These are phyloP conservation scores for Gorsachius magnificus DNA, from an alignment of 2,797 vertebrate species.

Conservation along the genomic window DNA sequence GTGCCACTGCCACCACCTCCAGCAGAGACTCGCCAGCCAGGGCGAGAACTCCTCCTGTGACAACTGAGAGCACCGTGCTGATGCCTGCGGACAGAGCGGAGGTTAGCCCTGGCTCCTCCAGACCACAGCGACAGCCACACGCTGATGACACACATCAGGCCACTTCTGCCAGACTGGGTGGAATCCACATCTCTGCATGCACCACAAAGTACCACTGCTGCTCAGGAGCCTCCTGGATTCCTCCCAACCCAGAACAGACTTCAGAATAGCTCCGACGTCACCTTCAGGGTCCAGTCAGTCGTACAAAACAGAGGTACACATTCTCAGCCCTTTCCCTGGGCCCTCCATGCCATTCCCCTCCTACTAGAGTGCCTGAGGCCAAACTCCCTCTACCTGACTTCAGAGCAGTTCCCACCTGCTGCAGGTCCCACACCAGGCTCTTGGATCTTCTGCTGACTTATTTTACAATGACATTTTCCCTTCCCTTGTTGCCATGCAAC, in stretches of 20 bases:
- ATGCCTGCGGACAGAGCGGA: accelerated
- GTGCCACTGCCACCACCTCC: background rate
- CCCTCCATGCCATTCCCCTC: background rate
- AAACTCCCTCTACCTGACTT: background rate
- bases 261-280: background rate
- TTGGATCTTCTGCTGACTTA: background rate
- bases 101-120: background rate
- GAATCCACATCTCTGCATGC: background rate
- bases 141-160: background rate
- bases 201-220: background rate
- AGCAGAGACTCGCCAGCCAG: background rate
- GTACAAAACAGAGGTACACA: accelerated
- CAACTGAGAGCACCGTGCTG: background rate
- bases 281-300: accelerated
- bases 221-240: background rate
- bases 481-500: background rate
- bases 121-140: background rate
- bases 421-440: background rate
- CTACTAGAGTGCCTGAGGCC: background rate
- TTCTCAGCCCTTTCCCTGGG: background rate
- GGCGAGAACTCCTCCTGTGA: background rate
- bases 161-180: background rate
- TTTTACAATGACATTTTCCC: background rate
- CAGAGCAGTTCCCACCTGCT: background rate
- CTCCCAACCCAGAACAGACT: background rate